A percentile compares a stretch with the other conserved stretches of the same genome.
Conservation (phyloP, 2,113 vertebrate species). For the Gobiocypris rarus region DNA sequence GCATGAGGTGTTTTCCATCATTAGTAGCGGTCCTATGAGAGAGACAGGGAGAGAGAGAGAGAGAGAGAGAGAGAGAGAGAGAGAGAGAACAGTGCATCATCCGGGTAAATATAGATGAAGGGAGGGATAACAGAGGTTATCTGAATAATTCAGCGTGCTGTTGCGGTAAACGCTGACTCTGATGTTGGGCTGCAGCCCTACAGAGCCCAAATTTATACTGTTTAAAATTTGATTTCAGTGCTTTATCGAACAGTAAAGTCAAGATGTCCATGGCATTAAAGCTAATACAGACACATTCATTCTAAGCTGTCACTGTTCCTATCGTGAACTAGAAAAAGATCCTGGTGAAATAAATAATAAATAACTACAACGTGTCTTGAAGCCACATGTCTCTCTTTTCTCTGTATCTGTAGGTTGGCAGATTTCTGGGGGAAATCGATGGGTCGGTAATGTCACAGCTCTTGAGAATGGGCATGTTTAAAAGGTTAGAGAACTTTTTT, state of each 20-base stretch:
- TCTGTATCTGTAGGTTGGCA: constrained; percentile 26
- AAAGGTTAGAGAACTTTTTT: constrained; percentile 35
- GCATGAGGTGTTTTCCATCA: constrained; percentile 36
- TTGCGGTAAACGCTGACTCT: constrained; percentile 7
- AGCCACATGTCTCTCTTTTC: neutral
- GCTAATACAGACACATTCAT: neutral
- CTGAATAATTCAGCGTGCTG: constrained; percentile 35
- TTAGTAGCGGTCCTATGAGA: constrained; percentile 7
- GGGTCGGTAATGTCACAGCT: constrained; percentile 49
- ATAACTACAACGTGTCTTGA: neutral
- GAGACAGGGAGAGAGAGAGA: neutral
- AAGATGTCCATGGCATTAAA: neutral
- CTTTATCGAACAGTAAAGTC: neutral
- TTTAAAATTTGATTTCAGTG: constrained; percentile 10
- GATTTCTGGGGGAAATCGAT: constrained; percentile 40
- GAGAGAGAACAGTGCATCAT: constrained; percentile 20
- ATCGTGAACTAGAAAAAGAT: neutral
- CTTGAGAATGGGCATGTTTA: constrained; percentile 40
- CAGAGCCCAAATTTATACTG: neutral
- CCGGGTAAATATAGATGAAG: constrained; percentile 20
- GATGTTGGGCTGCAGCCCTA: neutral
- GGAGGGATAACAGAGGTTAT: constrained; percentile 18
- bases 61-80: neutral
- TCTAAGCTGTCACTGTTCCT: neutral
- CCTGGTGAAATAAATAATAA: neutral